Evolutionary conservation across 2,888 invertebrate species (phyloP), one percentile per base, ranked within the genome.

Genomic region (Torymus auratus): DNA sequence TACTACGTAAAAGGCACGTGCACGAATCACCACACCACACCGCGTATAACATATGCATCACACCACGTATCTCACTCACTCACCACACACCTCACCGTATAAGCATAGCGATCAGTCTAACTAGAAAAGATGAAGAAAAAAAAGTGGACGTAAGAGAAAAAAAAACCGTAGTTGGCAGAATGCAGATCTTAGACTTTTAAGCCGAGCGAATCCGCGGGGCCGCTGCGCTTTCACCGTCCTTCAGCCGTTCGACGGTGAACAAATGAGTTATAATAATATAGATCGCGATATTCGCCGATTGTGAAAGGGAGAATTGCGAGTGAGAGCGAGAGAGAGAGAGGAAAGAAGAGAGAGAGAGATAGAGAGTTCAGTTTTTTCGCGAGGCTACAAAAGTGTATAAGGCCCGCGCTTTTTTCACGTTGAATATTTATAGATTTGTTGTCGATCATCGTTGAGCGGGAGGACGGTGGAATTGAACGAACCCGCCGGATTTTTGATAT

Each of bases 371-470:
- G 62, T 53, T 75, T 71, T 20, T 75, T 50, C 15, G 62, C 53
- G 61, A 62, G 53, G 41, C 41, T 41, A 41, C 41, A 41, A 65
- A 23, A 10, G 53, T 53, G 60, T 53, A 41, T 20, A 20, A 20
- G 0, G 41, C 41, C 41, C 41, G 60, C 78, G 71, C 65, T 58
- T 80, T 80, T 80, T 80, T 80, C 75, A 80, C 80, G 70, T 80
- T 80, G 75, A 75, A 80, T 80, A 74, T 80, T 69, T 80, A 70
- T 75, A 80, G 52, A 80, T 75, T 78, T 73, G 73, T 78, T 78
- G 56, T 15, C 5, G 17, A 14, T 68, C 67, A 58, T 41, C 69
- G 50, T 41, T 53, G 71, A 28, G 56, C 70, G 72, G 13, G n/a
- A 23, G 69, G 53, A 72, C 55, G 55, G n/a, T 15, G 41, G 15